Evolutionary conservation across 2,797 vertebrate genomes (phyloP).

Genomic region (Enteromius argenteus): DNA sequence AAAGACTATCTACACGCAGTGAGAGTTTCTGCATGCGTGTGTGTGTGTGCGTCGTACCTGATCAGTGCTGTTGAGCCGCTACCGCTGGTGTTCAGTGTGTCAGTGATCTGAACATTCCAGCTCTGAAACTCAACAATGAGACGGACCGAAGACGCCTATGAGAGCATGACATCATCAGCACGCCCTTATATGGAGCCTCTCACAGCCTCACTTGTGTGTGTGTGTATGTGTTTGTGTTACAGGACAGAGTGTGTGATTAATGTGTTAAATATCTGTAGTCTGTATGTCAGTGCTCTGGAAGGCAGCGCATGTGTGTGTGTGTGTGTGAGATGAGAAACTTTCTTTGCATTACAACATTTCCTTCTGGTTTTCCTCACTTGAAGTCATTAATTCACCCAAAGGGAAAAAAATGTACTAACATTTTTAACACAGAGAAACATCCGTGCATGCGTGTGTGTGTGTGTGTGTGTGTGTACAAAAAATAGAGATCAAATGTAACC

Average conservation of each 20-base stretch:
- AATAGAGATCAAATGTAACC: not conserved
- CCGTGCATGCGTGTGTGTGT: not conserved
- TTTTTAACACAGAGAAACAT: constrained; percentile 30
- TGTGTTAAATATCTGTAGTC: constrained; percentile 28
- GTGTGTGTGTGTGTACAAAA: not conserved
- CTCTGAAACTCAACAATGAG: constrained; percentile 92
- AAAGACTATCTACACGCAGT: not conserved
- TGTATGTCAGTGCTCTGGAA: constrained; percentile 14
- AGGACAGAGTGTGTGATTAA: constrained; percentile 21
- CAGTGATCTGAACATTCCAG: constrained; percentile 87
- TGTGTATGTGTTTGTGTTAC: constrained; percentile 1
- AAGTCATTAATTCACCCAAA: constrained; percentile 44
- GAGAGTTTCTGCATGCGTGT: not conserved
- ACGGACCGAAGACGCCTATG: constrained; percentile 86
- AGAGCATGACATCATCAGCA: constrained; percentile 93
- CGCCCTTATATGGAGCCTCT: constrained; percentile 91
- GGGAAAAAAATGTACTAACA: constrained; percentile 36
- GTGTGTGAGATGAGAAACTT: constrained; percentile 66
- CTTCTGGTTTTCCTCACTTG: constrained; percentile 69
- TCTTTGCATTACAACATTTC: constrained; percentile 69
- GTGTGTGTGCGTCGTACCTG: constrained; percentile 48
- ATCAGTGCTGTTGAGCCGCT: constrained; percentile 47
- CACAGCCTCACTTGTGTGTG: constrained; percentile 63
- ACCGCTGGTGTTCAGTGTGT: constrained; percentile 49
- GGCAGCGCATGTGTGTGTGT: constrained; percentile 19